Conservation (phyloP, 2,888 invertebrate genomes). For the Dexiosoma caninum region DNA sequence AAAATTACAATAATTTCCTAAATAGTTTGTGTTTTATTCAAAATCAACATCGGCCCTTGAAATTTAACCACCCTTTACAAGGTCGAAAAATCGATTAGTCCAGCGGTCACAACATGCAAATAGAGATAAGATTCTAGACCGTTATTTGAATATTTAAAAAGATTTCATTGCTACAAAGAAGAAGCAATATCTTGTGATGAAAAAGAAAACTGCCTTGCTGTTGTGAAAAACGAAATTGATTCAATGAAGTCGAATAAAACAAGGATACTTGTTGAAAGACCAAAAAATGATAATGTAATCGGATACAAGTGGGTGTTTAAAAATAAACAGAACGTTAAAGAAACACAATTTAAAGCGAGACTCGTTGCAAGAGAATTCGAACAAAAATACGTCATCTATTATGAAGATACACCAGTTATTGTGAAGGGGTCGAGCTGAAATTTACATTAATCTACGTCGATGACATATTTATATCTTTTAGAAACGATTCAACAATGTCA, state of each 20-base stretch:
- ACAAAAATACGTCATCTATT: neutral
- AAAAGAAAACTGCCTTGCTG: neutral
- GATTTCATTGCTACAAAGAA: no score
- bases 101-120: no score
- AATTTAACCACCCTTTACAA: no score
- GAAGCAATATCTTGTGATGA: neutral
- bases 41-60: no score
- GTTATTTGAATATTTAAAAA: no score
- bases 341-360: neutral
- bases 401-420: no score
- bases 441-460: no score
- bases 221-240: neutral
- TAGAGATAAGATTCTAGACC: no score
- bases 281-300: neutral
- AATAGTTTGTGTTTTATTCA: neutral
- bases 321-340: neutral
- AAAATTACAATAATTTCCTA: neutral
- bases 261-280: neutral
- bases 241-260: neutral
- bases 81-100: no score
- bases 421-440: no score
- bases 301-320: neutral
- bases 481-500: no score
- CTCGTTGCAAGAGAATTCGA: neutral
- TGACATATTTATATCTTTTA: no score